These are phyloP conservation scores for Enhydra lutris DNA, from an alignment of 2,113 vertebrate species.

Conservation along the genomic window DNA sequence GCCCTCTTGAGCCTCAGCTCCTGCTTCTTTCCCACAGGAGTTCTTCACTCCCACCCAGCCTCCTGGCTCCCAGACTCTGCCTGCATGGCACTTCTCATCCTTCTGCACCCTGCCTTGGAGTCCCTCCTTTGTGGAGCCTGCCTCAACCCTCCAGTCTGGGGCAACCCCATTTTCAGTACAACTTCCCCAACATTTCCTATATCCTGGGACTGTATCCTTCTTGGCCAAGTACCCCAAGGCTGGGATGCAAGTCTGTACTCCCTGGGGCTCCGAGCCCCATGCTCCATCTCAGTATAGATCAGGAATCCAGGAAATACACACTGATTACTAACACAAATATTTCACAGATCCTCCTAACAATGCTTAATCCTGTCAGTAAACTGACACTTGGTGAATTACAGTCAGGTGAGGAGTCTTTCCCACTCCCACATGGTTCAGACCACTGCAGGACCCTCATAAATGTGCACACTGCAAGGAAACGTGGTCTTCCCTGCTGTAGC, in stretches of 20 bases:
- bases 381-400: not conserved
- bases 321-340: accelerated
- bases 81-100: not conserved
- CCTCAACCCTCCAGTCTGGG: accelerated
- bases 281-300: not conserved
- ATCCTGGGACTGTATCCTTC: not conserved
- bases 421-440: not conserved
- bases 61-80: not conserved
- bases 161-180: not conserved
- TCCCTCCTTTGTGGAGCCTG: not conserved
- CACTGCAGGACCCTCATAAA: accelerated
- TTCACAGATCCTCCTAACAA: not conserved
- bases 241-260: not conserved
- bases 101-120: not conserved
- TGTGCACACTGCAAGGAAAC: accelerated
- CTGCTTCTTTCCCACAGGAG: not conserved
- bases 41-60: too few relatives aligned
- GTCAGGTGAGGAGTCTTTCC: not conserved
- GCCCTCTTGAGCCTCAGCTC: not conserved
- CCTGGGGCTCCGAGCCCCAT: accelerated
- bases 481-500: accelerated
- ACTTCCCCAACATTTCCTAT: accelerated
- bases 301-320: not conserved
- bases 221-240: not conserved
- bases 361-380: not conserved